A percentile compares a stretch with the other conserved stretches of the same genome.
Evolutionary conservation across 2,797 vertebrate genomes (phyloP).

Genomic region (Pangasius macronema): DNA sequence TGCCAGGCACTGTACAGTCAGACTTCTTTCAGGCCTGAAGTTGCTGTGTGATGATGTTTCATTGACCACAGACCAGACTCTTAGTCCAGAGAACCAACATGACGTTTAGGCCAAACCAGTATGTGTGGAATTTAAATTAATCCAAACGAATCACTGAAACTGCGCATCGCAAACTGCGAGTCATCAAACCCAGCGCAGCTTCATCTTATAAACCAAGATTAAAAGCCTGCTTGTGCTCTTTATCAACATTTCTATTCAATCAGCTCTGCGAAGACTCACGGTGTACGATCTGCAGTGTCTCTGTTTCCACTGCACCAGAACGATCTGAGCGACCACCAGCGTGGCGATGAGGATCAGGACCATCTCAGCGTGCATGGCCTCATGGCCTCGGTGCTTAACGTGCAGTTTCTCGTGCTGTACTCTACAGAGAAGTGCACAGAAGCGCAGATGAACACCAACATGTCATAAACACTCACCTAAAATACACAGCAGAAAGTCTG

Average conservation of each 20-base stretch:
- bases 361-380: constrained; percentile 76
- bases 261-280: constrained; percentile 49
- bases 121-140: too few relatives aligned
- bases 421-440: constrained; percentile 56
- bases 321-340: constrained; percentile 70
- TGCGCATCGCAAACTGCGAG: neutral
- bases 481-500: neutral
- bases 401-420: constrained; percentile 72
- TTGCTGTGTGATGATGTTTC: too few relatives aligned
- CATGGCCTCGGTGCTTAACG: constrained; percentile 67
- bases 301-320: constrained; percentile 78
- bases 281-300: constrained; percentile 70
- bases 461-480: neutral
- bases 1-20: too few relatives aligned
- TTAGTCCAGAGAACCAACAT: too few relatives aligned
- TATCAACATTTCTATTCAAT: neutral
- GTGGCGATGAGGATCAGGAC: constrained; percentile 72
- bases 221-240: neutral
- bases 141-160: neutral
- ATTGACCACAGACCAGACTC: too few relatives aligned
- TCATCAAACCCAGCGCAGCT: neutral
- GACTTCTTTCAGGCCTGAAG: too few relatives aligned
- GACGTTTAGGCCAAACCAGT: too few relatives aligned
- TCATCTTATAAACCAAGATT: neutral
- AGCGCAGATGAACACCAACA: neutral